Percentiles rank a stretch among this genome's conserved stretches.
phyloP scores from a whole-genome alignment of 2,797 vertebrate genomes.

The Aldrovandia affinis region DNA sequence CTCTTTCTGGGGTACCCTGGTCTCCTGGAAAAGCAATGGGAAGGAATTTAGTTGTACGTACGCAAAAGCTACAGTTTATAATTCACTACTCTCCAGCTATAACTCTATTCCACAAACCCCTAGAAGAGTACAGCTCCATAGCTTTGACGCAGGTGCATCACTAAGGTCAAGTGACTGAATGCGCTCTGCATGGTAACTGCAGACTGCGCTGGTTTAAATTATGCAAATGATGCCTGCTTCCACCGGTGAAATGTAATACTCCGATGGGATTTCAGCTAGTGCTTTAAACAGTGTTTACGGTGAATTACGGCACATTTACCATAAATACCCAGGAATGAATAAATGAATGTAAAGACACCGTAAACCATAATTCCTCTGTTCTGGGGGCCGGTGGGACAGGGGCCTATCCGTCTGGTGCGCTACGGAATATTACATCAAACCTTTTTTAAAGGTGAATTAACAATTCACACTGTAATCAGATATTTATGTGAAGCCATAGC shows the following conservation, averaged over 20 bases:
- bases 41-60: neutral
- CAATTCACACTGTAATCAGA: neutral
- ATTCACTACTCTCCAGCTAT: neutral
- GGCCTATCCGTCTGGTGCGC: neutral
- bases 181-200: neutral
- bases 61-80: neutral
- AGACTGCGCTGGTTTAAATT: neutral
- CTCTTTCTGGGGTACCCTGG: neutral
- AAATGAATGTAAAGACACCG: neutral
- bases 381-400: neutral
- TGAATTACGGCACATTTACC: neutral
- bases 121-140: neutral
- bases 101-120: neutral
- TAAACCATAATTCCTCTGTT: neutral
- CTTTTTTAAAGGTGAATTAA: neutral
- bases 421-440: neutral
- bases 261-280: neutral
- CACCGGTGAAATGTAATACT: neutral
- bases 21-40: neutral
- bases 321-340: neutral
- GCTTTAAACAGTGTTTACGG: neutral
- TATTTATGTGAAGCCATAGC: neutral
- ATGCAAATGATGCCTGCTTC: neutral
- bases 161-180: neutral
- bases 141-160: neutral